Evolutionary conservation across 53 echinoderm and acorn worm genomes (phyloP).

Genomic region (Echinarachnius parma): DNA sequence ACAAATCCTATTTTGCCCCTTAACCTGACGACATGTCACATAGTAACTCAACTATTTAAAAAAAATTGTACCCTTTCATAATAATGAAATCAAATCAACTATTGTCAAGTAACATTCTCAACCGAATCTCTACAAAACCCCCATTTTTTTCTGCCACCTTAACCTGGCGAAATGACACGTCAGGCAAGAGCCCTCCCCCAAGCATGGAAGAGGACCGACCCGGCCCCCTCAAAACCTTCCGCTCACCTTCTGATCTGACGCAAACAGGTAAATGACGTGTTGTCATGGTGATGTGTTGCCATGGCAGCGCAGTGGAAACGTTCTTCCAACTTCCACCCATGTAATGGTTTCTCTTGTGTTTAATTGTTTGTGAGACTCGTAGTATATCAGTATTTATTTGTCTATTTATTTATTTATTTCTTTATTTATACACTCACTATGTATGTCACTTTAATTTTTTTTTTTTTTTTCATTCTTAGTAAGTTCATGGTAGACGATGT

Average conservation of each 20-base stretch:
- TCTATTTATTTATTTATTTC: too few species aligned
- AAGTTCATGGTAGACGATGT: too few species aligned
- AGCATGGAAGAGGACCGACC: constrained; percentile 57
- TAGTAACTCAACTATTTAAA: too few species aligned
- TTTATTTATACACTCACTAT: too few species aligned
- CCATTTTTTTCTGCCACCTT: background rate
- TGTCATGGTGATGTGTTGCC: too few species aligned
- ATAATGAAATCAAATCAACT: too few species aligned
- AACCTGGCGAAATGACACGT: background rate
- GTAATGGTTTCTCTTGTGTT: background rate
- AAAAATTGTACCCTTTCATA: too few species aligned
- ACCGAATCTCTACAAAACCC: background rate
- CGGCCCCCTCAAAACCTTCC: constrained; percentile 51
- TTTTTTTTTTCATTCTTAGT: too few species aligned
- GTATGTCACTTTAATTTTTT: too few species aligned
- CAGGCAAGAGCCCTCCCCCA: constrained; percentile 66
- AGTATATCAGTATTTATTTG: background rate
- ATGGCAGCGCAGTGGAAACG: background rate
- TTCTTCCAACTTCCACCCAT: background rate
- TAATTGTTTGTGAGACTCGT: background rate
- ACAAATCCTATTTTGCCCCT: too few species aligned
- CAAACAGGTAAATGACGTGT: constrained; percentile 47
- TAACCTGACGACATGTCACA: too few species aligned
- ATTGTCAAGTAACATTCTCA: too few species aligned
- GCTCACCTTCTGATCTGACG: constrained; percentile 53